Conservation (phyloP, 2,797 vertebrate species). For the Sebastes minor region DNA sequence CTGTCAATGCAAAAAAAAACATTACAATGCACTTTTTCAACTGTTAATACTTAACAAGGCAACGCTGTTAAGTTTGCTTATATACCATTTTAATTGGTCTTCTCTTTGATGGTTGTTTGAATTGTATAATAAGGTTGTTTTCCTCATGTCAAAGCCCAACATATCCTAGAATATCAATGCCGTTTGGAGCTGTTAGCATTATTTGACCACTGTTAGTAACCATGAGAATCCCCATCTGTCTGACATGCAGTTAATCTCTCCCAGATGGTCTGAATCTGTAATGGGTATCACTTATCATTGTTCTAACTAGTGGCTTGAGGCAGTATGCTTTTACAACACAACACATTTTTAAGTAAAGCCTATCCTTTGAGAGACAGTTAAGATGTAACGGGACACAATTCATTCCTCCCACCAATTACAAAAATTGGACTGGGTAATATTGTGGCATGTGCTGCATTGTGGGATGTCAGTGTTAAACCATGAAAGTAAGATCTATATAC, state of each 20-base stretch:
- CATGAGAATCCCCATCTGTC: conserved; percentile 54
- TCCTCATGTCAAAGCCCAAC: background rate
- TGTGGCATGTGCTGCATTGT: background rate
- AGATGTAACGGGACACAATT: background rate
- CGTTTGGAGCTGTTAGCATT: background rate
- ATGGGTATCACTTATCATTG: conserved; percentile 46
- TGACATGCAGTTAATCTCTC: conserved; percentile 48
- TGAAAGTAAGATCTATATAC: background rate
- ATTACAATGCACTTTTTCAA: background rate
- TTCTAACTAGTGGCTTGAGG: conserved; percentile 44
- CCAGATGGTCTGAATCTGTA: conserved; percentile 44
- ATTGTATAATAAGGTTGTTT: background rate
- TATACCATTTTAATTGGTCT: background rate
- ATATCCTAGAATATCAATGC: background rate
- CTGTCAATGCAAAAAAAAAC: conserved; percentile 37
- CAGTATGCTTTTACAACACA: conserved; percentile 32
- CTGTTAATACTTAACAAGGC: background rate
- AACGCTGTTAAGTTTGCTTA: background rate
- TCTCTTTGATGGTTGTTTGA: background rate
- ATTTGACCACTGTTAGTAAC: conserved; percentile 29
- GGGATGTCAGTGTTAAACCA: background rate
- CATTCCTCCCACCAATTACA: background rate
- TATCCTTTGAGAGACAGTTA: conserved; percentile 22
- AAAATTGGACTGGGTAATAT: background rate
- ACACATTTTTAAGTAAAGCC: conserved; percentile 54